Percentiles rank a stretch among this genome's conserved stretches.
Evolutionary conservation across 2,797 vertebrate species (phyloP).

Genomic region (Liparis tanakae): DNA sequence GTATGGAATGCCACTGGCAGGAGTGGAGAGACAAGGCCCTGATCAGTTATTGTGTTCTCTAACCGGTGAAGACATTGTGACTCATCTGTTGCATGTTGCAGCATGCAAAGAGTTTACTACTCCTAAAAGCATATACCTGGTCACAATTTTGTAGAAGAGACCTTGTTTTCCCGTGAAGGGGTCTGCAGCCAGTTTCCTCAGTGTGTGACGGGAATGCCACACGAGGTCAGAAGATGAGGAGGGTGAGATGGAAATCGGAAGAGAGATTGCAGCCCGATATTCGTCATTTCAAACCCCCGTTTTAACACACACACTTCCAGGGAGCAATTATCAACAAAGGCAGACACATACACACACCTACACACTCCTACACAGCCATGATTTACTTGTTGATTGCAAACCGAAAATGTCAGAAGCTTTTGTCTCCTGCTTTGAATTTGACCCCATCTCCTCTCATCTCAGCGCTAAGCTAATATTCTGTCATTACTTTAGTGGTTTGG

Average conservation of each 20-base stretch:
- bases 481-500: constrained; percentile 69
- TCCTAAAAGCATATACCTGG: background rate
- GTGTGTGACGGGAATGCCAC: constrained; percentile 14
- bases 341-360: constrained; percentile 15
- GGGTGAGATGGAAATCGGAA: constrained; percentile 31
- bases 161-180: background rate
- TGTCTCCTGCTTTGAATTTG: constrained; percentile 51
- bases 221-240: constrained; percentile 14
- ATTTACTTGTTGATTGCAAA: constrained; percentile 41
- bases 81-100: background rate
- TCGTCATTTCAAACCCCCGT: constrained; percentile 17
- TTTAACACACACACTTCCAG: constrained; percentile 45
- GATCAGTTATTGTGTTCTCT: constrained; percentile 17
- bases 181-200: constrained; percentile 16
- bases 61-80: background rate
- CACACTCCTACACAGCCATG: background rate
- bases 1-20: constrained; percentile 1
- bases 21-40: constrained; percentile 9
- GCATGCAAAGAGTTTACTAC: background rate
- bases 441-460: constrained; percentile 60
- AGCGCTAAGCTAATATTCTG: constrained; percentile 66
- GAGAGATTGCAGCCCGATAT: constrained; percentile 28
- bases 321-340: constrained; percentile 47
- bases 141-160: constrained; percentile 5
- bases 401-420: constrained; percentile 47